These are phyloP conservation scores for Atta texana DNA, from an alignment of 1,140 invertebrate species.

Conservation along the genomic window DNA sequence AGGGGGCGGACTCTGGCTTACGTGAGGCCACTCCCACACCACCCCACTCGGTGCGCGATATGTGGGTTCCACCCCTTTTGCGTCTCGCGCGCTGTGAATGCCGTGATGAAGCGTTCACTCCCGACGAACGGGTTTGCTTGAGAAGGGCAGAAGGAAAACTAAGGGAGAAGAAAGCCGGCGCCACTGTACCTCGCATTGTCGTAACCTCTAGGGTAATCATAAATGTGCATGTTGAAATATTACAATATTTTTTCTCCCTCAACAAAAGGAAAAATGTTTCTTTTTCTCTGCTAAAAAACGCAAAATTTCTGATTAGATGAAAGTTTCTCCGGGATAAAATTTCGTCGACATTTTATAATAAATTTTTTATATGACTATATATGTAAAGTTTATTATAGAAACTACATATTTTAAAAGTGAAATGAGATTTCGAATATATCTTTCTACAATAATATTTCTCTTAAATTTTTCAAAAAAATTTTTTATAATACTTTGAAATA, in stretches of 20 bases:
- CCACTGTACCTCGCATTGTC: constrained; percentile 55
- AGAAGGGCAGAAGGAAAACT: constrained; percentile 39
- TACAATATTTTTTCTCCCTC: neutral
- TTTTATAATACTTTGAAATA: neutral
- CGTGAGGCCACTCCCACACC: constrained; percentile 62
- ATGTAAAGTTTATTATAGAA: neutral
- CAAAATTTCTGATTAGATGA: constrained; percentile 5
- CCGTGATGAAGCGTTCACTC: constrained; percentile 42
- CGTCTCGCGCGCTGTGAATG: neutral
- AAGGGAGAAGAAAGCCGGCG: constrained; percentile 48
- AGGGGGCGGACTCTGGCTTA: constrained; percentile 74
- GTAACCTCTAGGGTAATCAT: constrained; percentile 58
- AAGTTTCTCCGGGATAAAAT: neutral
- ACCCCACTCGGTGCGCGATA: constrained; percentile 35
- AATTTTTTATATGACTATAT: neutral
- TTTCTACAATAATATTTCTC: neutral
- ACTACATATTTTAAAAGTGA: neutral
- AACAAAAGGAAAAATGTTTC: neutral
- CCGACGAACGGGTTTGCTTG: constrained; percentile 53
- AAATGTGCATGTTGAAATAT: constrained; percentile 32
- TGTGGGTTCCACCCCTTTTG: constrained; percentile 6
- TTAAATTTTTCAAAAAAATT: neutral
- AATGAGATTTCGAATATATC: neutral
- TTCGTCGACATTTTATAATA: neutral
- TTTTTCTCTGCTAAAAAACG: neutral